Evolutionary conservation across 2,888 invertebrate species (phyloP).

Genomic region (Crepidodera aurea): DNA sequence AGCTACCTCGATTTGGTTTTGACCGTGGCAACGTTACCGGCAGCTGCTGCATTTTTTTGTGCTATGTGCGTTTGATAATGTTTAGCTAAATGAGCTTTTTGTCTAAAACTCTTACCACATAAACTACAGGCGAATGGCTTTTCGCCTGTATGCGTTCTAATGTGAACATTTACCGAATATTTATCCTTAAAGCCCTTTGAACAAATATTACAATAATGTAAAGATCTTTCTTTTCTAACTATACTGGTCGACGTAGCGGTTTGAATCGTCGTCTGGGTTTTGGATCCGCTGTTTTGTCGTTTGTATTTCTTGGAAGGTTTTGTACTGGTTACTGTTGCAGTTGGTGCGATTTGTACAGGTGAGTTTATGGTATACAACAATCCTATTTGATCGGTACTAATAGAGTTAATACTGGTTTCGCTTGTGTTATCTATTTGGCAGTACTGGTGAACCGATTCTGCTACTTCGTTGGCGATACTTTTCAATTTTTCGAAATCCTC

Average conservation of each 20-base stretch:
- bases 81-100: slow-evolving; percentile 91
- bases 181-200: slow-evolving; percentile 94
- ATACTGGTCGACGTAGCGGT: slow-evolving; percentile 72
- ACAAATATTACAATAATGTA: slow-evolving; percentile 93
- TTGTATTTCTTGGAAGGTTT: slow-evolving; percentile 78
- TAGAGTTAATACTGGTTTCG: slow-evolving; percentile 67
- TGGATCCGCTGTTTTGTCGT: slow-evolving; percentile 62
- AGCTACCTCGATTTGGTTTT: slow-evolving; percentile 60
- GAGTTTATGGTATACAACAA: slow-evolving; percentile 57
- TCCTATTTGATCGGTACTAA: slow-evolving; percentile 56
- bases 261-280: slow-evolving; percentile 54
- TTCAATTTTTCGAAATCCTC: slow-evolving; percentile 88
- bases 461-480: slow-evolving; percentile 83
- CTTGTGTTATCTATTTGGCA: slow-evolving; percentile 64
- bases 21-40: slow-evolving; percentile 64
- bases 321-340: slow-evolving; percentile 69
- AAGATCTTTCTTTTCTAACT: slow-evolving; percentile 84
- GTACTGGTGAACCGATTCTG: slow-evolving; percentile 77
- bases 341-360: slow-evolving; percentile 63
- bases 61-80: slow-evolving; percentile 93
- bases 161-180: slow-evolving; percentile 97
- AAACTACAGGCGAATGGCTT: slow-evolving; percentile 95
- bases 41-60: slow-evolving; percentile 78
- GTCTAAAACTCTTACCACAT: slow-evolving; percentile 92
- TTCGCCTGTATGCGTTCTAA: slow-evolving; percentile 96